Evolutionary conservation across 2,888 invertebrate genomes (phyloP), one percentile per base, ranked within the genome.

Genomic region (Leistus spinibarbis): DNA sequence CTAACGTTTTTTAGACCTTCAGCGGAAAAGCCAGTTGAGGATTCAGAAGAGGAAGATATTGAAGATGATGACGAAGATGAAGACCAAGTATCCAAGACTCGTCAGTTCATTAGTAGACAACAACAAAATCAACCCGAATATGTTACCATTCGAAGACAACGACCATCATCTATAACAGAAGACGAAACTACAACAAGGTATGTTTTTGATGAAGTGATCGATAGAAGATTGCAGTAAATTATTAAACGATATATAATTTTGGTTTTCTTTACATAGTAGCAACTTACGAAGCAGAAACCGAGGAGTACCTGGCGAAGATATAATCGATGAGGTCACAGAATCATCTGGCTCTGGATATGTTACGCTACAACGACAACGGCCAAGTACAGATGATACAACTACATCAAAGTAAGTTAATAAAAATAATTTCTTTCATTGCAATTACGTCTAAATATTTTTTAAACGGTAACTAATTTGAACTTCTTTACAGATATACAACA

Each of bases 81-180:
- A 77, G 79, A 79, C 0, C 82, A 81, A 13, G 72, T 79, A n/a
- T 81, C 80, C 3, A 81, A 83, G 0, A 84, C 82, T 17, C 65
- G 66, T 76, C 65, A 76, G 9, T 85, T 86, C 17, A 85, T 86
- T 1, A 80, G 85, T 7, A 60, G 84, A 9, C 83, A 83, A 19
- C 89, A 70, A 76, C 40, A 40, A 40, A 79, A 75, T 67, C 79
- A 77, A 67, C 91, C 91, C 1, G 90, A 91, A 81, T 93, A 93
- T 80, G 90, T 91, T 1, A 92, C 91, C 1, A 91, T 93, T 56
- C 87, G 89, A 80, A 86, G 92, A 79, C 88, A 87, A 76, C 86
- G 90, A 78, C 89, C 88, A 1, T 86, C 87, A 3, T 86, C 87
- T 4, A 81, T 83, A 1, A 82, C 82, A 7, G 71, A 79, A 71